Conservation (phyloP, 2,113 vertebrate genomes). For the Probosciger aterrimus region DNA sequence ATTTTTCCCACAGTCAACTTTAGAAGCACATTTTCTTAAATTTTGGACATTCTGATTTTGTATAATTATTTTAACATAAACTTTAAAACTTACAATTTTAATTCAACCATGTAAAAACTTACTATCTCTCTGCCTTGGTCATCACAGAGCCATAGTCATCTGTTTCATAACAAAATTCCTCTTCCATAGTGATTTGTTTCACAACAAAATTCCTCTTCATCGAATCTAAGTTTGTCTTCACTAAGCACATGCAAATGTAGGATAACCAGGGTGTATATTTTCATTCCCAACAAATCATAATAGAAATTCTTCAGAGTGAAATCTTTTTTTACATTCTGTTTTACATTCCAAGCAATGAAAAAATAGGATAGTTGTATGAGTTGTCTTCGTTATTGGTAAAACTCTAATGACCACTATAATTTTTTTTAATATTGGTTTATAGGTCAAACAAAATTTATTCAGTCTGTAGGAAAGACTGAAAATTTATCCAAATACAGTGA, state of each 20-base stretch:
- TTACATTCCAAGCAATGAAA: not conserved
- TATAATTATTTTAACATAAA: not conserved
- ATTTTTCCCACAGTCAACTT: not conserved
- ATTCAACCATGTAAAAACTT: rapidly evolving
- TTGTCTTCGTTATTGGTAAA: not conserved
- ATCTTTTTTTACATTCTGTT: not conserved
- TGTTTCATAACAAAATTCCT: not conserved
- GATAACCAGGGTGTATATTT: not conserved
- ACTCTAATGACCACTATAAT: not conserved
- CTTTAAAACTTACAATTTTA: not conserved
- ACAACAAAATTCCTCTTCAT: not conserved
- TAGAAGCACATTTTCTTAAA: not conserved
- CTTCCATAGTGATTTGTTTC: not conserved
- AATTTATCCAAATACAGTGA: not conserved
- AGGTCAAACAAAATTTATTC: not conserved
- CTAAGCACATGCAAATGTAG: not conserved
- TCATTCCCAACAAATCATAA: not conserved
- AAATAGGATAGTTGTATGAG: not conserved
- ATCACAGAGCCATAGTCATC: not conserved
- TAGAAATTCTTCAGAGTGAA: not conserved
- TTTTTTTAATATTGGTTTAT: not conserved
- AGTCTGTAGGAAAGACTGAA: not conserved
- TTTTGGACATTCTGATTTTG: not conserved
- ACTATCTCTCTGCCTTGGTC: not conserved
- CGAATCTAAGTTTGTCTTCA: not conserved